A percentile compares a stretch with the other conserved stretches of the same genome.
Conservation (phyloP, 1,140 invertebrate species). For the Megalopta genalis region DNA sequence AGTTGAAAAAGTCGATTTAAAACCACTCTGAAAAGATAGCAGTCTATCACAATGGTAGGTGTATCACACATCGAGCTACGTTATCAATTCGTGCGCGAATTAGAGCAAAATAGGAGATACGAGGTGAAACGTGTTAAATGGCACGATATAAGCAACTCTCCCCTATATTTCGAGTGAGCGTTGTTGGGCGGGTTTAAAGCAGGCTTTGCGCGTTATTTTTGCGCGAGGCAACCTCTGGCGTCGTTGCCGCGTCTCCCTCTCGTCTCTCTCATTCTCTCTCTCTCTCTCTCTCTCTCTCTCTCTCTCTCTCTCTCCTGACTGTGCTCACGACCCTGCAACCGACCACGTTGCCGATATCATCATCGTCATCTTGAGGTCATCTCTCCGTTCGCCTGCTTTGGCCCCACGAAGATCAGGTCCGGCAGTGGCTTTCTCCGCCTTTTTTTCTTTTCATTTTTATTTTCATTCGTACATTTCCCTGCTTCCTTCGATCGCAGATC, state of each 20-base stretch:
- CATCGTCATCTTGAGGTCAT: slow-evolving; percentile 55
- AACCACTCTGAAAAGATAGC: no score
- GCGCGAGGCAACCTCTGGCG: slow-evolving; percentile 59
- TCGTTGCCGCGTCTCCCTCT: slow-evolving; percentile 63
- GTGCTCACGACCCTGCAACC: slow-evolving; percentile 38
- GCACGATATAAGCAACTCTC: no score
- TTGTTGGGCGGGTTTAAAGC: slow-evolving; percentile 55
- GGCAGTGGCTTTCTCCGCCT: slow-evolving; percentile 61
- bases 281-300: no score
- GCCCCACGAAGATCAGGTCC: slow-evolving; percentile 54
- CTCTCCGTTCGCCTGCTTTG: slow-evolving; percentile 65
- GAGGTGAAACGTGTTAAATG: no score
- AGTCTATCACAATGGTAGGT: no score
- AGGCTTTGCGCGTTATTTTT: slow-evolving; percentile 69
- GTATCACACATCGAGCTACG: no score
- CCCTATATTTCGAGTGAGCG: slow-evolving; percentile 53
- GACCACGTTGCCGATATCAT: slow-evolving; percentile 65
- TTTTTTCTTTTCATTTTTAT: neutral
- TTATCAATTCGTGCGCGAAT: no score
- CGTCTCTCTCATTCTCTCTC: neutral
- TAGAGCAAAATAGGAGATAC: no score
- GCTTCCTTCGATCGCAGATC: slow-evolving; percentile 17
- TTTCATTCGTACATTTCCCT: slow-evolving; percentile 50
- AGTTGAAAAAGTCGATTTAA: no score
- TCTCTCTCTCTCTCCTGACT: neutral